These are phyloP conservation scores for Leptinotarsa lineolata DNA, from an alignment of 1,140 invertebrate genomes.

Conservation along the genomic window DNA sequence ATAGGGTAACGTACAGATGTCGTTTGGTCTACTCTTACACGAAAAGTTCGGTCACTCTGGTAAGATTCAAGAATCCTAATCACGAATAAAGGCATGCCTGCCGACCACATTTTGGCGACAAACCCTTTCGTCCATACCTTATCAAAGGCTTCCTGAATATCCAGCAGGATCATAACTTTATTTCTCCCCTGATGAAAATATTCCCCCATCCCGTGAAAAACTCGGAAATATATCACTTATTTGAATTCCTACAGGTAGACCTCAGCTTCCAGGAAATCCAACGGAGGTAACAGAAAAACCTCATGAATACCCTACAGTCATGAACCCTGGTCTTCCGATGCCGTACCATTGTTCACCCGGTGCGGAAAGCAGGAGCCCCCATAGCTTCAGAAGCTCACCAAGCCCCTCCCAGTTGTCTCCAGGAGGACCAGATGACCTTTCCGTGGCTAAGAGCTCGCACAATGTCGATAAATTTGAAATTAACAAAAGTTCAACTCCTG, in stretches of 20 bases:
- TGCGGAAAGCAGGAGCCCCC: conserved; percentile 41
- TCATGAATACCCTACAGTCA: conserved; percentile 40
- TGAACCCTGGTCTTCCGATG: conserved; percentile 36
- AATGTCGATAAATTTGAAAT: conserved; percentile 25
- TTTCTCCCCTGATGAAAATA: too few species aligned
- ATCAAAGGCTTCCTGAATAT: too few species aligned
- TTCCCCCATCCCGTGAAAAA: too few species aligned
- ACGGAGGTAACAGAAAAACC: conserved; percentile 42
- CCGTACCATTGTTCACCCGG: conserved; percentile 49
- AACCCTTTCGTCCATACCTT: too few species aligned
- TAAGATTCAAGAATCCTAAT: too few species aligned
- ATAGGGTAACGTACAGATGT: background rate
- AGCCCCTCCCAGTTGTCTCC: conserved; percentile 49
- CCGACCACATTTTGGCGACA: too few species aligned
- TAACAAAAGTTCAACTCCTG: conserved; percentile 9
- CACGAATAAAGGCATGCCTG: too few species aligned
- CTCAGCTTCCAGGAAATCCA: conserved; percentile 29
- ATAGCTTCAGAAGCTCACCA: conserved; percentile 46
- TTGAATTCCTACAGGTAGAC: background rate
- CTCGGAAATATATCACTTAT: too few species aligned
- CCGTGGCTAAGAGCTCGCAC: conserved; percentile 43
- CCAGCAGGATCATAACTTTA: too few species aligned
- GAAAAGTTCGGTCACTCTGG: too few species aligned
- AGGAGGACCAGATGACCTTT: conserved; percentile 52
- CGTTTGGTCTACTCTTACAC: conserved; percentile 11